Conservation (phyloP, 2,888 invertebrate genomes). For the Prostheceraeus crozeri region DNA sequence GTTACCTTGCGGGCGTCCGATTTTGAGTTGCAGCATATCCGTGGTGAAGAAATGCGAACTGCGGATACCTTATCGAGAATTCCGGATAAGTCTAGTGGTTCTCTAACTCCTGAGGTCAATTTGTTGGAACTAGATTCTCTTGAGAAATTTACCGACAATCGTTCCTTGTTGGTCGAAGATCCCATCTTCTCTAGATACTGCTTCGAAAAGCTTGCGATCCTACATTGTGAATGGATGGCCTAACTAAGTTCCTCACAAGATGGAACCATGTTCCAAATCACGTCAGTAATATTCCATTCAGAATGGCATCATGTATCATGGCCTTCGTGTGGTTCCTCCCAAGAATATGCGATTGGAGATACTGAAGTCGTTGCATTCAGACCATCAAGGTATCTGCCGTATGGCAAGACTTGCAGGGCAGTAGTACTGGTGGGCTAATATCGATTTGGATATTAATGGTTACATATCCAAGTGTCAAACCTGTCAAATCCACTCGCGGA, state of each 20-base stretch:
- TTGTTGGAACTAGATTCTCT: constrained; percentile 20
- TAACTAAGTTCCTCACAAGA: not conserved
- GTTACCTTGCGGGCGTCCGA: constrained; percentile 46
- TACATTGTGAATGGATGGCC: constrained; percentile 32
- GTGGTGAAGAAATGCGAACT: constrained; percentile 43
- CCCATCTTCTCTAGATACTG: not conserved
- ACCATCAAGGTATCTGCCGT: no score
- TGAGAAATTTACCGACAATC: constrained; percentile 5
- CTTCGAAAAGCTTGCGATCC: not conserved
- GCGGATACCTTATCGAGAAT: constrained; percentile 47
- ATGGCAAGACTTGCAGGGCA: no score
- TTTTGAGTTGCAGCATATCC: constrained; percentile 44
- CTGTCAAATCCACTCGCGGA: no score
- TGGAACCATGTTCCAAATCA: constrained; percentile 27
- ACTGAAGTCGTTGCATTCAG: no score
- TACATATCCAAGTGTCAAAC: no score
- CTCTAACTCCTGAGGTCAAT: not conserved
- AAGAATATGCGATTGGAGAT: no score
- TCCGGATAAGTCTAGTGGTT: constrained; percentile 19
- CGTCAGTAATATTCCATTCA: constrained; percentile 20
- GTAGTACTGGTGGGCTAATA: no score
- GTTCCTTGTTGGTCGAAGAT: not conserved
- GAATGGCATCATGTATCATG: constrained; percentile 21
- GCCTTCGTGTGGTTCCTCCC: no score
- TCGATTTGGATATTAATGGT: no score